A percentile compares a stretch with the other conserved stretches of the same genome.
These are phyloP conservation scores for Ophiodon elongatus DNA, from an alignment of 2,113 vertebrate species.

Conservation along the genomic window DNA sequence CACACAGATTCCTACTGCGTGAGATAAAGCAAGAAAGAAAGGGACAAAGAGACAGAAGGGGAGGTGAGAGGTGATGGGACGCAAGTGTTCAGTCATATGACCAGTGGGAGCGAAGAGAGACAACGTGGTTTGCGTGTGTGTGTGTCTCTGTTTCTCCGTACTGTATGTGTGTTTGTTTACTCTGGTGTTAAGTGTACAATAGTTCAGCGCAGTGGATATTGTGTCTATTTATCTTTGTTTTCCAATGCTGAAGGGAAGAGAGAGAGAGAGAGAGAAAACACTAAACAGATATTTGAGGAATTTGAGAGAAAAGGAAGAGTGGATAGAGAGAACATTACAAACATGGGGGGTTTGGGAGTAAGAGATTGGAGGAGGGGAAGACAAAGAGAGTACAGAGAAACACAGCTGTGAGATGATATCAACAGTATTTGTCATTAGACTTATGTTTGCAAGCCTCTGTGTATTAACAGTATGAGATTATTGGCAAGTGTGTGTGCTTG, in stretches of 20 bases:
- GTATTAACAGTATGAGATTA: slow-evolving; percentile 44
- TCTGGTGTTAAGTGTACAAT: slow-evolving; percentile 41
- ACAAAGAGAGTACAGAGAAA: slow-evolving; percentile 26
- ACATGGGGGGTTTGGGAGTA: slow-evolving; percentile 32
- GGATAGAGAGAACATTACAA: slow-evolving; percentile 37
- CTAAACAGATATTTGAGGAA: slow-evolving; percentile 55
- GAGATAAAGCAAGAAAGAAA: slow-evolving; percentile 69
- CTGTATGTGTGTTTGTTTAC: slow-evolving; percentile 42
- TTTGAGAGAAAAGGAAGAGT: slow-evolving; percentile 12
- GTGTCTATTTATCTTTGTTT: slow-evolving; percentile 58
- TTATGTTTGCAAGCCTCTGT: slow-evolving; percentile 32
- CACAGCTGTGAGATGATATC: slow-evolving; percentile 76
- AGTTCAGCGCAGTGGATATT: slow-evolving; percentile 45
- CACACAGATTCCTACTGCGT: slow-evolving; percentile 75
- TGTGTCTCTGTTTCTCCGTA: neutral
- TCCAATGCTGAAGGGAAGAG: slow-evolving; percentile 37
- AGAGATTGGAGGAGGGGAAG: slow-evolving; percentile 29
- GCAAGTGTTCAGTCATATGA: slow-evolving; percentile 69
- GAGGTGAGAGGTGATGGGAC: slow-evolving; percentile 70
- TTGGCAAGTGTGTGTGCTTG: slow-evolving; percentile 37
- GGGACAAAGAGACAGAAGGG: neutral
- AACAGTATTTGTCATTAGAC: slow-evolving; percentile 53
- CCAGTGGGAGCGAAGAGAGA: slow-evolving; percentile 40
- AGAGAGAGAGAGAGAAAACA: slow-evolving; percentile 33
- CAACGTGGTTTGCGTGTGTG: slow-evolving; percentile 26